Evolutionary conservation across 1,140 invertebrate species (phyloP), one percentile per base, ranked within the genome.

Genomic region (Brachionus rotundiformis): DNA sequence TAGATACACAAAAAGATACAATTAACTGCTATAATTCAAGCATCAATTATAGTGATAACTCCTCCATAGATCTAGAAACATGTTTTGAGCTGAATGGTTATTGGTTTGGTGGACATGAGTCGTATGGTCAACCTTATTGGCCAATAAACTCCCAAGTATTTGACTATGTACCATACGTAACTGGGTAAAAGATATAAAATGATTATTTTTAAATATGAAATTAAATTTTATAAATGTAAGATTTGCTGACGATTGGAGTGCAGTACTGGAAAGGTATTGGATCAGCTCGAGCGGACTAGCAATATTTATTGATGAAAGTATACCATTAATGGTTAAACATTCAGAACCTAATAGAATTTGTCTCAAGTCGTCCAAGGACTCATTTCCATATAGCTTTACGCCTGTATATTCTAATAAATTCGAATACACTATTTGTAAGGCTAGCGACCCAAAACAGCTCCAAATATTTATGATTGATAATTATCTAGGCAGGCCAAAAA

Each of bases 221-320:
- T n/a, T n/a, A n/a, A n/a, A n/a, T n/a, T n/a, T n/a, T n/a, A n/a
- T n/a, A n/a, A n/a, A n/a, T n/a, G n/a, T n/a, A n/a, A 93, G 83
- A 61, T 84, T 82, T 95, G 93, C 68, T 11, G 68, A 73, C 44
- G 68, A 73, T 23, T 73, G 68, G 36, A 82, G 83, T 11, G 73
- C 83, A 13, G 83, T 83, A 8, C 63, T 83, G 19, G 82, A 83
- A 65, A 82, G 85, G 39, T 87, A 84, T 79, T 87, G 86, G 85
- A 79, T 87, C 19, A 85, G 84, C 44, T 84, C 86, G 7, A 82
- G 76, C 10, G 86, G 87, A 7, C 83, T 85, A 68, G 85, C 84
- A 0, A 84, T 88, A 23, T 77, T 84, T 44, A 84, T 88, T 11
- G 82, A 84, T 77, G 82, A 82, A 25, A 61, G 76, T 49, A 83